Percentiles rank a stretch among this genome's conserved stretches.
These are phyloP conservation scores for Smutsia temminckii DNA, from an alignment of 2,797 vertebrate species.

Conservation along the genomic window DNA sequence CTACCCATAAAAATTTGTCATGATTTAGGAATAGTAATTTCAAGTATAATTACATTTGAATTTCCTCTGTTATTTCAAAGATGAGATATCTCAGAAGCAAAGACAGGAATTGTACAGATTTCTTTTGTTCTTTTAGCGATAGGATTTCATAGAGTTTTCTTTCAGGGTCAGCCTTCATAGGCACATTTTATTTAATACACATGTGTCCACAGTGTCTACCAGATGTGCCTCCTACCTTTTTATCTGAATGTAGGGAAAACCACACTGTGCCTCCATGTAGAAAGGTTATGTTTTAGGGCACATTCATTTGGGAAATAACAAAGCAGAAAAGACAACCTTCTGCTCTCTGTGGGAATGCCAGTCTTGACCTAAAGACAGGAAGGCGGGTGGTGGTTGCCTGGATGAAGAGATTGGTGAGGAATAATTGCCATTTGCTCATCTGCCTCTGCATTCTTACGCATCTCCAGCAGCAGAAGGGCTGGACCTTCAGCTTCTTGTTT, in stretches of 20 bases:
- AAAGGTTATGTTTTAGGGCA: not conserved
- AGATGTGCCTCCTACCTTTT: not conserved
- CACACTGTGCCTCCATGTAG: not conserved
- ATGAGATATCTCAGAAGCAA: not conserved
- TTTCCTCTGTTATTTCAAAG: constrained; percentile 15
- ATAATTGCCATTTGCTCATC: not conserved
- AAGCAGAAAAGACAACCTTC: not conserved
- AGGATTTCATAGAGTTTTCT: not conserved
- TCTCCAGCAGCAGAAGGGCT: not conserved
- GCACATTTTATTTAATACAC: not conserved
- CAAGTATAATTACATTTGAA: not conserved
- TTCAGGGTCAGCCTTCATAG: not conserved
- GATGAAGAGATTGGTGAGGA: not conserved
- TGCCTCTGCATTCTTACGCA: not conserved
- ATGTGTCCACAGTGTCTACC: not conserved
- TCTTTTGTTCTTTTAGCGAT: not conserved
- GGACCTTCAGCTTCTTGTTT: not conserved
- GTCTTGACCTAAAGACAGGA: not conserved
- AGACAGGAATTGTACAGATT: not conserved
- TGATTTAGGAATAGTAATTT: not conserved
- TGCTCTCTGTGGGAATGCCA: not conserved
- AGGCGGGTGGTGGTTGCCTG: too few relatives aligned
- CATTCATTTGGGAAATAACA: not conserved
- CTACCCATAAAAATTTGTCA: not conserved
- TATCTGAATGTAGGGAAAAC: not conserved